Base-by-base conservation (phyloP, 2,113 vertebrate species). In the Amphiprion percula region DNA sequence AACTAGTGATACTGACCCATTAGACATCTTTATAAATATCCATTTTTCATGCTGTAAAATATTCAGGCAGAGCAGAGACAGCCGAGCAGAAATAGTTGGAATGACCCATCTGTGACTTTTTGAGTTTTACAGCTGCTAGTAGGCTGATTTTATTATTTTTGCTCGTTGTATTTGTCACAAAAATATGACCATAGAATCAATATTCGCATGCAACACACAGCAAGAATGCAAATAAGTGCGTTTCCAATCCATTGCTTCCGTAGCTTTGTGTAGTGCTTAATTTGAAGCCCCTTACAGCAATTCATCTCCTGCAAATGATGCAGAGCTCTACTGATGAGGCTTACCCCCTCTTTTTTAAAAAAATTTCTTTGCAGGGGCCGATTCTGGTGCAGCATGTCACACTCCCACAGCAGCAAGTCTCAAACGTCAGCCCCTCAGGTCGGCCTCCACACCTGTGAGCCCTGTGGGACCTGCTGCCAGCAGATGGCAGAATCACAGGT, bases 401-500 rank as follows among this genome's bases (percentile, higher is more conserved):
- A 77, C 55, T 82, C 69, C 65, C 0, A 67, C 16, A 28, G 68
- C 54, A 65, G 78, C 58, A 80, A 65, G 75, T 64, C 81, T 77
- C 62, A 82, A 24, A 49, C 77, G 16, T 71, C 83, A 23, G 26
- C 77, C 56, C 68, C 61, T 37, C 80, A 79, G 62, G 68, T 52
- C 4, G 58, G 50, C 21, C 52, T 30, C 4, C 74, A 74, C 80
- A 78, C 79, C 70, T 88, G 78, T 72, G 77, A 88, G 21, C 73
- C 86, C 28, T 28, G 49, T 15, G 80, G 67, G 59, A 85, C 77
- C 1, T 73, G 53, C 77, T 74, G 79, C 68, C 68, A 85, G 26
- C 91, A 88, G 78, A 88, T 93, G 88, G 84, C 77, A 80, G 83
- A 87, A 56, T 87, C 82, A 74, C 90, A 92, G 91, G 90, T 93